Conservation (phyloP, 2,113 vertebrate genomes). For the Hepsetus odoe region DNA sequence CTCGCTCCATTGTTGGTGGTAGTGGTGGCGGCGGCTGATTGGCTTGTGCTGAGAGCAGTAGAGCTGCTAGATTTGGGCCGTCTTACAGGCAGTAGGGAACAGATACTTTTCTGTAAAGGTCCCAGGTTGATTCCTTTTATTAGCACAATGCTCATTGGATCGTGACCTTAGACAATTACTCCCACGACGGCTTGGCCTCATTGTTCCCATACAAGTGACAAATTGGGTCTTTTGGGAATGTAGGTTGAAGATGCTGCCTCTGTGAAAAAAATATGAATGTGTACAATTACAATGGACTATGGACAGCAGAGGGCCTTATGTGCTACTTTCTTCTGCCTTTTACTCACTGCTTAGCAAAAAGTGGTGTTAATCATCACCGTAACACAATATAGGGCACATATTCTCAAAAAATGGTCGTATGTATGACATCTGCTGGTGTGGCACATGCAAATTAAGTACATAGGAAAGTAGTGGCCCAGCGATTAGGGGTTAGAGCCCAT, state of each 20-base stretch:
- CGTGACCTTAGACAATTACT: slow-evolving; percentile 26
- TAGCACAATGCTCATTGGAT: slow-evolving; percentile 35
- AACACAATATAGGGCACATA: too few relatives aligned
- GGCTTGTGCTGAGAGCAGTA: not conserved
- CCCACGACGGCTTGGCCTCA: slow-evolving; percentile 15
- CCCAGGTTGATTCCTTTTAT: slow-evolving; percentile 33
- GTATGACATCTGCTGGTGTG: too few relatives aligned
- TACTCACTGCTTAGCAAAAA: not conserved
- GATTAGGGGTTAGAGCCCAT: too few relatives aligned
- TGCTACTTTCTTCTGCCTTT: not conserved
- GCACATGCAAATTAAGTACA: too few relatives aligned
- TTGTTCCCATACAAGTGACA: slow-evolving; percentile 19
- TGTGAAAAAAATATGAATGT: slow-evolving; percentile 9
- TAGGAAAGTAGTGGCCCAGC: too few relatives aligned
- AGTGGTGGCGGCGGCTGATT: not conserved
- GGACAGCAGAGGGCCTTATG: not conserved
- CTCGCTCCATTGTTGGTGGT: not conserved
- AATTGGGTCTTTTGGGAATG: not conserved
- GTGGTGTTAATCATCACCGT: not conserved
- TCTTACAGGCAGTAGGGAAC: slow-evolving; percentile 3
- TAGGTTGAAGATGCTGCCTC: slow-evolving; percentile 19
- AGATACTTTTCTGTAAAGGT: slow-evolving; percentile 44
- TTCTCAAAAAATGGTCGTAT: too few relatives aligned
- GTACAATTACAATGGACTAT: not conserved
- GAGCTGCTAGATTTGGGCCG: not conserved